phyloP scores from a whole-genome alignment of 2,888 invertebrate species.

The Athalia cordata region DNA sequence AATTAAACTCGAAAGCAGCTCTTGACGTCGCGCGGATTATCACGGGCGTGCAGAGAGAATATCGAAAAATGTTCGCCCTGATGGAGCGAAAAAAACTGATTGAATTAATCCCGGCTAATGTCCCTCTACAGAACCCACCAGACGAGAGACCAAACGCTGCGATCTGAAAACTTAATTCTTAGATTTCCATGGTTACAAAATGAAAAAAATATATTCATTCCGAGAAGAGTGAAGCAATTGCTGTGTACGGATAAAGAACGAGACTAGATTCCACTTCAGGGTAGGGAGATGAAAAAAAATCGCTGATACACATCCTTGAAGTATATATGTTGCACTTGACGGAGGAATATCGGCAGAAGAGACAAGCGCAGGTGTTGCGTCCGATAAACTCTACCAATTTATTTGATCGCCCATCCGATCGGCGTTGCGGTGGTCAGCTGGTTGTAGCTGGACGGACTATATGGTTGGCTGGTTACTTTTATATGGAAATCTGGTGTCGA shows the following conservation, averaged over 20 bases:
- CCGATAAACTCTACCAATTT: constrained; percentile 37
- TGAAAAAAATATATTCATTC: neutral
- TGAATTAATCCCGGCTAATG: constrained; percentile 9
- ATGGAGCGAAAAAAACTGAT: constrained; percentile 7
- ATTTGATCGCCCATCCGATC: constrained; percentile 14
- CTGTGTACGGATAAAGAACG: too few relatives aligned
- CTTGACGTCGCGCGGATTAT: neutral
- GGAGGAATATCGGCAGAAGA: neutral
- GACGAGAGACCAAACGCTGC: neutral
- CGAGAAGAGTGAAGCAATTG: too few relatives aligned
- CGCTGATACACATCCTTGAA: neutral
- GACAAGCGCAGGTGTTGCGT: neutral
- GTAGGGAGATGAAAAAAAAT: constrained; percentile 5
- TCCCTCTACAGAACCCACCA: neutral
- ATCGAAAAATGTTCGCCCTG: constrained; percentile 7
- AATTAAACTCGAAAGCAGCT: constrained; percentile 17
- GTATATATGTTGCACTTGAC: neutral
- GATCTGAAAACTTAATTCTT: neutral
- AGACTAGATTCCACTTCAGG: neutral
- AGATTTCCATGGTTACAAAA: too few relatives aligned
- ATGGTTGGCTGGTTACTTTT: constrained; percentile 12
- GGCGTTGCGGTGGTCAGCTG: constrained; percentile 10
- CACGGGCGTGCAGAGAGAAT: neutral
- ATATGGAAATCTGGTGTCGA: constrained; percentile 31
- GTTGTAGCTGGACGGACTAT: neutral